Base-by-base conservation (phyloP, 2,797 vertebrate genomes). In the Columba guinea region DNA sequence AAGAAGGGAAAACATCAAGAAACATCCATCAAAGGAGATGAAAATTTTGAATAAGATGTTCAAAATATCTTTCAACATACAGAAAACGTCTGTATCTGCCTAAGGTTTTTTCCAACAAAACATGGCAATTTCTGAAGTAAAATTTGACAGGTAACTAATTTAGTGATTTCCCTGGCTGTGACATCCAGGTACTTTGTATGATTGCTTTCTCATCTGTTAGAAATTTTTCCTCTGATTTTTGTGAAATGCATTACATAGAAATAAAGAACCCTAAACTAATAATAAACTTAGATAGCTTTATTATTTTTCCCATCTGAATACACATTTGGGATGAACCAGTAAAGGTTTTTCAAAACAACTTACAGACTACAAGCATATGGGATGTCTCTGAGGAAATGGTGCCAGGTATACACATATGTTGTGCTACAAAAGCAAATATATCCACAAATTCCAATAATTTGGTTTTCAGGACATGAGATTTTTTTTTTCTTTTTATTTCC, bases 331-430 rank as follows among this genome's bases (percentile, higher is more conserved):
- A 89, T 73, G 62, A 92, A 89, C 78, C 51, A 87, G 73, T 68
- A 44, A 65, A 65, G 75, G 41, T 87, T 86, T 94, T 23, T 51
- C 59, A 70, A 89, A 96, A 85, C 88, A 93, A 62, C 44, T 89
- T 77, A 22, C 82, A 93, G 78, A 93, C 59, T 86, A 65, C 37
- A 87, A 89, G 51, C 78, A 94, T 84, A 91, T 83, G 89, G 87
- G 73, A 51, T 35, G 73, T 69, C 89, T 94, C 87, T 68, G 84
- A 92, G 67, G 65, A 95, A 87, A 60, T 14, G 53, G 73, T 94
- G 94, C 94, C 87, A 95, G 55, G 62, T 87, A 80, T 52, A 73
- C 52, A 68, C 92, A 79, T 90, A 84, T 93, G 92, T 12, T 81
- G 76, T 37, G 59, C 9, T 81, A 69, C 79, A 91, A 35, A 13